A percentile compares a stretch with the other conserved stretches of the same genome.
Conservation (phyloP, 2,888 invertebrate genomes). For the Amphiduros pacificus region DNA sequence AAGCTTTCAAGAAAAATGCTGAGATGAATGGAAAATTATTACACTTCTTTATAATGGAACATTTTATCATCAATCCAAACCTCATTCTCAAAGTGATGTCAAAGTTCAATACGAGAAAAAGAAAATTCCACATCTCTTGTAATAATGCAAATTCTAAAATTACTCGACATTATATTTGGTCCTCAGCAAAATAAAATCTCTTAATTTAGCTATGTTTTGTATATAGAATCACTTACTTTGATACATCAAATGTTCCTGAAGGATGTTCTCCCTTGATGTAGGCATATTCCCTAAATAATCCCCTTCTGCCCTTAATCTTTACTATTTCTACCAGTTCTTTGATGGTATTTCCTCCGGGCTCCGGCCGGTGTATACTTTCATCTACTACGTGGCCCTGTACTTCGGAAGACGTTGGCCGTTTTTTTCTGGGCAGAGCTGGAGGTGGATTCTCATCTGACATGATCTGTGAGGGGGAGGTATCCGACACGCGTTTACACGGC, state of each 20-base stretch:
- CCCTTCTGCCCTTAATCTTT: conserved; percentile 63
- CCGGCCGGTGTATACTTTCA: conserved; percentile 50
- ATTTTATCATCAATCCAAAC: too few species aligned
- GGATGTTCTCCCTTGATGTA: conserved; percentile 83
- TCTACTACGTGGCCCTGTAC: conserved; percentile 36
- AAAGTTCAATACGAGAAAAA: too few species aligned
- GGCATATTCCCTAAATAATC: conserved; percentile 83
- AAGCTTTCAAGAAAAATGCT: too few species aligned
- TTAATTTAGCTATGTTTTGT: too few species aligned
- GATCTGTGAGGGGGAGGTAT: not conserved
- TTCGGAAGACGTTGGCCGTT: conserved; percentile 40
- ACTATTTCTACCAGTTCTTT: conserved; percentile 77
- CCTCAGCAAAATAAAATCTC: too few species aligned
- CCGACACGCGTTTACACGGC: conserved; percentile 13
- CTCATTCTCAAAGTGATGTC: too few species aligned
- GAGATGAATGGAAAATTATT: too few species aligned
- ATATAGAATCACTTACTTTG: conserved; percentile 69
- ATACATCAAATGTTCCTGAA: conserved; percentile 83
- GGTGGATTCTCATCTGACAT: not conserved
- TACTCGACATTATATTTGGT: too few species aligned
- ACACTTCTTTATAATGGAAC: too few species aligned
- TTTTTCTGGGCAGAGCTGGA: conserved; percentile 36
- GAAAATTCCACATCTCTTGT: too few species aligned
- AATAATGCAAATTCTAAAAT: too few species aligned
- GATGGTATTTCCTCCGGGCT: conserved; percentile 64